These are phyloP conservation scores for Microplitis deprimator DNA, from an alignment of 2,888 invertebrate species.

Conservation along the genomic window DNA sequence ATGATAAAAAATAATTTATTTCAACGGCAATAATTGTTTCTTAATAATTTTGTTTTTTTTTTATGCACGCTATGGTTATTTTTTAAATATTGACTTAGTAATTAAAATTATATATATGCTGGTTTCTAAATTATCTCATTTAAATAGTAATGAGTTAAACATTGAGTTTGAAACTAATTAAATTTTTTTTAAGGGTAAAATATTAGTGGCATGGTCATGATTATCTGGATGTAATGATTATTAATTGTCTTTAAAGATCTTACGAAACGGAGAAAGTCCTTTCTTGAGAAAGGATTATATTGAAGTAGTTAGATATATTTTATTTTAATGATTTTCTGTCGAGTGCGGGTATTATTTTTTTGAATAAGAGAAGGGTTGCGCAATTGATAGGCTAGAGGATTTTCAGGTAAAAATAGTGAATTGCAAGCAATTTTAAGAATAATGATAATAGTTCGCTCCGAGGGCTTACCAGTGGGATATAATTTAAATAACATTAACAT, in stretches of 20 bases:
- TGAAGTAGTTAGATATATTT: neutral
- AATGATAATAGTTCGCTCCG: too few relatives aligned
- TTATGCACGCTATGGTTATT: neutral
- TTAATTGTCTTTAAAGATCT: neutral
- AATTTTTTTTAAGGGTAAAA: too few relatives aligned
- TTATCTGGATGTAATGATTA: neutral
- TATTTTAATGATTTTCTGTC: neutral
- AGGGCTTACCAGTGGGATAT: neutral
- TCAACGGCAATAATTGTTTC: neutral
- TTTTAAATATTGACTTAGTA: too few relatives aligned
- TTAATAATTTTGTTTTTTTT: neutral
- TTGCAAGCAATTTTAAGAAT: too few relatives aligned
- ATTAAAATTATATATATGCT: too few relatives aligned
- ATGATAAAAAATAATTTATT: neutral
- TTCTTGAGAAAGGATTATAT: neutral
- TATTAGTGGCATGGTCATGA: too few relatives aligned
- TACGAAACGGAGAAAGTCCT: slow-evolving; percentile 11
- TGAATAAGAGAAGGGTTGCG: neutral
- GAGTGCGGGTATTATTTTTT: neutral
- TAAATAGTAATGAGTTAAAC: too few relatives aligned
- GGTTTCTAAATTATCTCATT: too few relatives aligned
- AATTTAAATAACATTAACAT: neutral
- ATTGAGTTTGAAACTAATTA: too few relatives aligned
- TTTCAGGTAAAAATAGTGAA: neutral
- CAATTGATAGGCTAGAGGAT: neutral